These are phyloP conservation scores for Napeogenes sylphis DNA, from an alignment of 2,888 invertebrate species.

Conservation along the genomic window DNA sequence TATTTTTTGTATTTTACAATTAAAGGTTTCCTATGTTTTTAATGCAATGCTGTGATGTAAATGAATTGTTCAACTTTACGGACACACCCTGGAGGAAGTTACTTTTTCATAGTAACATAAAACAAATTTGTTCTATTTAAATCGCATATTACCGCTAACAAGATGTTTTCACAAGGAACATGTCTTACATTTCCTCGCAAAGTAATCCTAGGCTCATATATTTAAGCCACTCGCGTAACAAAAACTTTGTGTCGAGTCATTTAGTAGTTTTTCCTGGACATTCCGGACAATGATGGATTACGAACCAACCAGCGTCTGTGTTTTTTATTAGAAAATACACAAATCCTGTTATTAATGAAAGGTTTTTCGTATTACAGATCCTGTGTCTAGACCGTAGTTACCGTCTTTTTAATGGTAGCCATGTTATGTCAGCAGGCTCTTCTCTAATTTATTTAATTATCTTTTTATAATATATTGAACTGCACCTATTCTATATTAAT, in stretches of 20 bases:
- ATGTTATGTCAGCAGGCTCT: no score
- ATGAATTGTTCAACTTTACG: no score
- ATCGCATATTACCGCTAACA: neutral
- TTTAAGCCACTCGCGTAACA: constrained; percentile 17
- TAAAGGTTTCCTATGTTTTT: no score
- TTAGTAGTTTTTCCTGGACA: constrained; percentile 34
- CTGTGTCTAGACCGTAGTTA: no score
- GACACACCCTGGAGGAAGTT: no score
- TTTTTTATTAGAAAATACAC: constrained; percentile 12
- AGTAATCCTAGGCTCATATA: constrained; percentile 23
- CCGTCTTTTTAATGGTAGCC: no score
- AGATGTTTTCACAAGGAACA: constrained; percentile 2
- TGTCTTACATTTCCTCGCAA: constrained; percentile 4
- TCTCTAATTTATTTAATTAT: no score
- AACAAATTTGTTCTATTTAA: neutral
- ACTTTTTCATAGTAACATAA: neutral
- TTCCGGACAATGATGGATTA: constrained; percentile 35
- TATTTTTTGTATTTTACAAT: no score
- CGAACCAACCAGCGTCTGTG: constrained; percentile 6
- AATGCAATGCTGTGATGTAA: no score
- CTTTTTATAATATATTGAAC: no score
- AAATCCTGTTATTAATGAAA: neutral
- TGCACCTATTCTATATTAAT: no score
- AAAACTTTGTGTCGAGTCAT: constrained; percentile 24
- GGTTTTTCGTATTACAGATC: no score